A percentile compares a stretch with the other conserved stretches of the same genome.
phyloP scores from a whole-genome alignment of 37 sponge, comb jelly and placozoan species.

The Aphrocallistes beatrix region DNA sequence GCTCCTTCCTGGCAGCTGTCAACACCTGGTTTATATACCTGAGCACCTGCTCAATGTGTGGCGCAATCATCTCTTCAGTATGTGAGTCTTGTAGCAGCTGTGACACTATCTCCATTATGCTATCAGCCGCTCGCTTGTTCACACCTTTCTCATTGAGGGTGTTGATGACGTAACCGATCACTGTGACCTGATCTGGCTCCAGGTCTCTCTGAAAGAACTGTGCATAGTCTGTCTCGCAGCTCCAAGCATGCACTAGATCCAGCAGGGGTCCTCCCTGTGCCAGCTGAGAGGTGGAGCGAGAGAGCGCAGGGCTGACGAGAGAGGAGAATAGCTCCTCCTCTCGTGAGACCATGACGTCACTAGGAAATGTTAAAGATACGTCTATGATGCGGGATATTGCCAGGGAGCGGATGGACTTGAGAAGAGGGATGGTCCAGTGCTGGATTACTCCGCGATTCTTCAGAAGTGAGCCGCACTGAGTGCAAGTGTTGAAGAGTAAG shows the following conservation, averaged over 20 bases:
- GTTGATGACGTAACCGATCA: neutral
- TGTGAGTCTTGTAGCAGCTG: neutral
- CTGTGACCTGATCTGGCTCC: neutral
- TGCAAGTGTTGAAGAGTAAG: neutral
- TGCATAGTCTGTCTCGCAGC: neutral
- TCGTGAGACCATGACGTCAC: neutral
- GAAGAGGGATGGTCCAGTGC: neutral
- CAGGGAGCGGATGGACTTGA: neutral
- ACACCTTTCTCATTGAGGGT: neutral
- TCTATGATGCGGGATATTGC: neutral
- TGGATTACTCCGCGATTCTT: neutral
- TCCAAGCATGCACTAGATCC: neutral
- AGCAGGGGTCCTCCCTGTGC: neutral
- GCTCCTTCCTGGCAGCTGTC: neutral
- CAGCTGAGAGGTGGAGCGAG: neutral
- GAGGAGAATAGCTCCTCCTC: slow-evolving; percentile 7
- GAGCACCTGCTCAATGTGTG: neutral
- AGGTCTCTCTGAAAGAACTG: neutral
- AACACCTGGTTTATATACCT: neutral
- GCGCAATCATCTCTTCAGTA: neutral
- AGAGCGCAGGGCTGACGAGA: neutral
- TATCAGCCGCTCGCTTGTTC: neutral
- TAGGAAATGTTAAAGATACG: neutral
- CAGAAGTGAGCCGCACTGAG: neutral
- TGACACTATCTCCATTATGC: neutral